phyloP scores from a whole-genome alignment of 2,113 vertebrate genomes.

The Gyps fulvus region DNA sequence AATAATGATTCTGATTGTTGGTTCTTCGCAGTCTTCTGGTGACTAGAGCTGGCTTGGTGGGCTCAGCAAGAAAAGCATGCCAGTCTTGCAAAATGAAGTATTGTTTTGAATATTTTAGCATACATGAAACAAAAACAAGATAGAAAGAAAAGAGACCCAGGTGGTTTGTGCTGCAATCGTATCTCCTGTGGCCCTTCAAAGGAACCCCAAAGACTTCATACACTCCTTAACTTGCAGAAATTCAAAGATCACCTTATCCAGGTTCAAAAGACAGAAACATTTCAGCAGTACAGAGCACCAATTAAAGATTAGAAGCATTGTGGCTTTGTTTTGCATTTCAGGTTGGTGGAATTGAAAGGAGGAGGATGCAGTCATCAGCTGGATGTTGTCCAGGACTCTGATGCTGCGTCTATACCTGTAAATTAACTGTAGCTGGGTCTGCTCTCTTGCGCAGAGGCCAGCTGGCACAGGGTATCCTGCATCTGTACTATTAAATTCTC shows the following conservation, averaged over 20 bases:
- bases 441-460: too few relatives aligned
- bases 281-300: not conserved
- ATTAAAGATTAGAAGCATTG: constrained; percentile 35
- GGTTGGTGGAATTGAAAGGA: constrained; percentile 11
- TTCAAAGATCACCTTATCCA: not conserved
- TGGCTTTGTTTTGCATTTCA: constrained; percentile 48
- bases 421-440: too few relatives aligned
- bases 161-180: not conserved
- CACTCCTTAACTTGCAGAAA: not conserved
- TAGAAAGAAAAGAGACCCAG: not conserved
- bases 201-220: not conserved
- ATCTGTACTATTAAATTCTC: too few relatives aligned
- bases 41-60: not conserved
- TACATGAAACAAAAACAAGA: not conserved
- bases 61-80: not conserved
- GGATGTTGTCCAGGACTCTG: too few relatives aligned
- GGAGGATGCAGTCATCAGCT: not conserved
- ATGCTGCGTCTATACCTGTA: too few relatives aligned
- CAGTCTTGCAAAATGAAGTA: not conserved
- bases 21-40: not conserved
- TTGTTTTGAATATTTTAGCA: not conserved
- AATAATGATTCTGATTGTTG: not conserved
- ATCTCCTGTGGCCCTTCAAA: not conserved
- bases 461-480: too few relatives aligned
- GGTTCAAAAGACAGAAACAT: not conserved